phyloP scores from a whole-genome alignment of 2,888 invertebrate species.

The Troglohyphantes excavatus region DNA sequence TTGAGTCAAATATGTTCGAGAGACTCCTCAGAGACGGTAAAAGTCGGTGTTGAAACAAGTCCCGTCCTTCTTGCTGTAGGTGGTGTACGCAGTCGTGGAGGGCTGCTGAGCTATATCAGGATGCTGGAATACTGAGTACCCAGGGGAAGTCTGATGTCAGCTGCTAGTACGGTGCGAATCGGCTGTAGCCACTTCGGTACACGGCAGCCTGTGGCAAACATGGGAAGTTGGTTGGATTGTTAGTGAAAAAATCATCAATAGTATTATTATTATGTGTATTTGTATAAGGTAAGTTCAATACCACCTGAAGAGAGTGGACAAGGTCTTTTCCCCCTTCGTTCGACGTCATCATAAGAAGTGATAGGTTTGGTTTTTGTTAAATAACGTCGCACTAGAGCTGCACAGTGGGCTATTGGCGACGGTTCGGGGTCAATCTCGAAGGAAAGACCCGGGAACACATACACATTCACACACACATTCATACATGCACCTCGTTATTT shows the following conservation, averaged over 20 bases:
- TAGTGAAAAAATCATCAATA: neutral
- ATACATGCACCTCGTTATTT: too few relatives aligned
- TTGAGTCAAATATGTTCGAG: slow-evolving; percentile 27
- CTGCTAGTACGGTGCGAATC: slow-evolving; percentile 93
- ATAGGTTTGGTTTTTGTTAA: too few relatives aligned
- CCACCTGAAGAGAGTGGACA: too few relatives aligned
- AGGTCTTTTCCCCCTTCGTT: too few relatives aligned
- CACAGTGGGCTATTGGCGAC: too few relatives aligned
- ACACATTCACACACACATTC: too few relatives aligned
- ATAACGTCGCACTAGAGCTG: too few relatives aligned
- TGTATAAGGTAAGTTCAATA: too few relatives aligned
- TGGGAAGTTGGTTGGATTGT: neutral
- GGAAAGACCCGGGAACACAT: too few relatives aligned
- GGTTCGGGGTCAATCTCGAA: too few relatives aligned
- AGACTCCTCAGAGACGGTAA: slow-evolving; percentile 35
- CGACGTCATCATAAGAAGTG: too few relatives aligned
- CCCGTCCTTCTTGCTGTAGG: slow-evolving; percentile 56
- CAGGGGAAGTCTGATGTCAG: slow-evolving; percentile 61
- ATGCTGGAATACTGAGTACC: slow-evolving; percentile 32
- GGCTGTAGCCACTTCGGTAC: slow-evolving; percentile 96
- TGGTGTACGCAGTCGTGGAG: slow-evolving; percentile 35
- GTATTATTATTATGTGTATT: too few relatives aligned
- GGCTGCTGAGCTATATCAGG: slow-evolving; percentile 9
- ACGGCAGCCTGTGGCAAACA: slow-evolving; percentile 87
- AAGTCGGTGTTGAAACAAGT: slow-evolving; percentile 56